These are phyloP conservation scores for Phalloptychus januarius DNA, from an alignment of 2,797 vertebrate species.

Conservation along the genomic window DNA sequence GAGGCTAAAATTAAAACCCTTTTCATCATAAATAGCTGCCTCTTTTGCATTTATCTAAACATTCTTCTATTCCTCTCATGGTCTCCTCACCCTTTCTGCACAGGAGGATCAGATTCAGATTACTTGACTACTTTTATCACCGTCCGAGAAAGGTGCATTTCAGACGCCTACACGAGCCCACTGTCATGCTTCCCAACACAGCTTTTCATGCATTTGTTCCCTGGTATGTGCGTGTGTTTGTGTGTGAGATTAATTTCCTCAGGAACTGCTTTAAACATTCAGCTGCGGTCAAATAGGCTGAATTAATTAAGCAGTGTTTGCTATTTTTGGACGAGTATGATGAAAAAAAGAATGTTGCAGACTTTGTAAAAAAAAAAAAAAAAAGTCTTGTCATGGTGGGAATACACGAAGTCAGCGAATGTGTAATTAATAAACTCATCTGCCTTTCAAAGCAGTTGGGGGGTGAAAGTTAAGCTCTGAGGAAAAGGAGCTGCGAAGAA, in stretches of 20 bases:
- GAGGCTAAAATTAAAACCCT: slow-evolving; percentile 70
- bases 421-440: slow-evolving; percentile 69
- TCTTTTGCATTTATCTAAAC: slow-evolving; percentile 61
- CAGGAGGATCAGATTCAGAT: slow-evolving; percentile 71
- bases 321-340: slow-evolving; percentile 47
- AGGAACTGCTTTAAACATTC: slow-evolving; percentile 2
- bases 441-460: slow-evolving; percentile 39
- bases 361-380: slow-evolving; percentile 28
- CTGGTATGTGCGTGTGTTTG: background rate
- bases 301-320: slow-evolving; percentile 44
- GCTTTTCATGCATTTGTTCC: slow-evolving; percentile 34
- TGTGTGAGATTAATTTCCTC: slow-evolving; percentile 9
- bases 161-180: slow-evolving; percentile 59
- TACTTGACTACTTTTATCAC: slow-evolving; percentile 75
- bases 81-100: slow-evolving; percentile 55
- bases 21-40: slow-evolving; percentile 61
- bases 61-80: slow-evolving; percentile 56
- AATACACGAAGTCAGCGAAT: slow-evolving; percentile 59
- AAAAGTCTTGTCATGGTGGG: slow-evolving; percentile 35
- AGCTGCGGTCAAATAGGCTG: slow-evolving; percentile 29
- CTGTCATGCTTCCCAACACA: slow-evolving; percentile 52
- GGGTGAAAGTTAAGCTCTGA: slow-evolving; percentile 29
- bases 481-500: slow-evolving; percentile 52
- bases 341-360: slow-evolving; percentile 57
- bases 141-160: slow-evolving; percentile 57